phyloP scores from a whole-genome alignment of 2,113 vertebrate species.

The Jaculus jaculus region DNA sequence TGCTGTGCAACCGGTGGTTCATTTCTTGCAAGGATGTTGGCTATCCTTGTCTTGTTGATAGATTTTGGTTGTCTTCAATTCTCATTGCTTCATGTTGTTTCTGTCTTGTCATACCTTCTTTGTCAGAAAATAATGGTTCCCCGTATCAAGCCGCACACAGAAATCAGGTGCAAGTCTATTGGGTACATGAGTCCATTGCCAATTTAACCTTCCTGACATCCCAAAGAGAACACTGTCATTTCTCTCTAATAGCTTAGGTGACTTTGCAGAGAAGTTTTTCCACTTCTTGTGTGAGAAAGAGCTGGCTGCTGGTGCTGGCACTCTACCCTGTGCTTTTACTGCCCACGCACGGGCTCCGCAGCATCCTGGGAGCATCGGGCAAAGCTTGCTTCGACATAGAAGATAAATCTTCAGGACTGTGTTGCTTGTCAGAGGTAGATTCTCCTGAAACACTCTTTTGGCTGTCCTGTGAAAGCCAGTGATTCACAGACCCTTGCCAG shows the following conservation, averaged over 20 bases:
- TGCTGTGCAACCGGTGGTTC: too few species aligned
- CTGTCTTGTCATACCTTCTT: background rate
- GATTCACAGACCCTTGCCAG: conserved; percentile 70
- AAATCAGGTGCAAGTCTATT: background rate
- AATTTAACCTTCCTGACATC: too few species aligned
- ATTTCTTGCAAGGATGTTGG: too few species aligned
- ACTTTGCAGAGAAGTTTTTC: background rate
- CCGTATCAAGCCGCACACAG: background rate
- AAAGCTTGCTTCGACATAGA: background rate
- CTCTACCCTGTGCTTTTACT: background rate
- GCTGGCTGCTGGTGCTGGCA: background rate
- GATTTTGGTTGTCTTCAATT: too few species aligned
- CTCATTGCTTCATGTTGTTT: background rate
- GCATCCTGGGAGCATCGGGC: background rate
- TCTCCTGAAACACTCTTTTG: conserved; percentile 53
- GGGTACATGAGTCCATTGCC: background rate
- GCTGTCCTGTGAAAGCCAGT: conserved; percentile 64
- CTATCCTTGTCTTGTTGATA: too few species aligned
- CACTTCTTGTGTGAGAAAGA: background rate
- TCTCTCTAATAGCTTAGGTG: background rate
- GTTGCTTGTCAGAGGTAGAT: conserved; percentile 41
- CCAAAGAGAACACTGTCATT: background rate
- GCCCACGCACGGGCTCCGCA: background rate
- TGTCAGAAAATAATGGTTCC: background rate
- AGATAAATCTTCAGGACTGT: conserved; percentile 40